These are phyloP conservation scores for Taenaris catops DNA, from an alignment of 2,888 invertebrate genomes.

Conservation along the genomic window DNA sequence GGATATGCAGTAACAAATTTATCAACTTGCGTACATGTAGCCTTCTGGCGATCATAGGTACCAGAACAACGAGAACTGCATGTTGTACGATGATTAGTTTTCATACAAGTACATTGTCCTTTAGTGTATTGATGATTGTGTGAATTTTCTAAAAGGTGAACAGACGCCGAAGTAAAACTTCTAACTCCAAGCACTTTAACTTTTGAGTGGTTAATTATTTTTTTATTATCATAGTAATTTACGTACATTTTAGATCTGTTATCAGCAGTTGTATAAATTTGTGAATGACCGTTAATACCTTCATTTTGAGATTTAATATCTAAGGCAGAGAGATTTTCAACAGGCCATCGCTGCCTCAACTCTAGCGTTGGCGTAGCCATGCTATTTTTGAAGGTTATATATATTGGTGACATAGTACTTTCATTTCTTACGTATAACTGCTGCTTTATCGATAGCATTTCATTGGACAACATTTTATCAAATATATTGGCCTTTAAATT, in stretches of 20 bases:
- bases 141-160: slow-evolving; percentile 5
- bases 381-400: slow-evolving; percentile 30
- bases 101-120: slow-evolving; percentile 37
- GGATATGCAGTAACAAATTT: slow-evolving; percentile 12
- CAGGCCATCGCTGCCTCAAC: slow-evolving; percentile 50
- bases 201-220: slow-evolving; percentile 22
- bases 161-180: slow-evolving; percentile 35
- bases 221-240: slow-evolving; percentile 9
- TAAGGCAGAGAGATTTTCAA: slow-evolving; percentile 32
- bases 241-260: slow-evolving; percentile 1
- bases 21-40: slow-evolving; percentile 26
- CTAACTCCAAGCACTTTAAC: slow-evolving; percentile 48
- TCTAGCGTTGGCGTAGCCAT: slow-evolving; percentile 43
- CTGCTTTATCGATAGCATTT: slow-evolving; percentile 53
- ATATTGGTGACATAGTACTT: slow-evolving; percentile 27
- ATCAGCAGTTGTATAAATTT: too few relatives aligned
- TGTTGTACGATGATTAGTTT: slow-evolving; percentile 25
- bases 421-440: slow-evolving; percentile 41
- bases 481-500: slow-evolving; percentile 50
- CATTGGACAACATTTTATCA: slow-evolving; percentile 55
- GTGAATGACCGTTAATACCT: too few relatives aligned
- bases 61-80: slow-evolving; percentile 31
- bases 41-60: slow-evolving; percentile 9
- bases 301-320: too few relatives aligned
- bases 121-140: slow-evolving; percentile 11